Base-by-base conservation (phyloP, 2,113 vertebrate species). In the Nycticorax nycticorax region DNA sequence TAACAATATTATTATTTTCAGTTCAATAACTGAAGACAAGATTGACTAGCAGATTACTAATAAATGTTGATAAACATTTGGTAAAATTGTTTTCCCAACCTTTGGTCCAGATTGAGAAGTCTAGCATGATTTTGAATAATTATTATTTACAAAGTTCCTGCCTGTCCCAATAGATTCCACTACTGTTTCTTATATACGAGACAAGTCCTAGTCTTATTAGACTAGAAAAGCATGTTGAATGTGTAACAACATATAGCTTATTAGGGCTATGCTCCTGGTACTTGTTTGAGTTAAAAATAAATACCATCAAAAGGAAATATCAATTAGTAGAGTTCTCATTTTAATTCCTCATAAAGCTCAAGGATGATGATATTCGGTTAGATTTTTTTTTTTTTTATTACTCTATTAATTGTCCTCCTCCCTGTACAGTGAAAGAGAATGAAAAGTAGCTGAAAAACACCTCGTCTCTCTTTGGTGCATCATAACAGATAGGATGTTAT, bases 241-340 rank as follows among this genome's bases (percentile, higher is more conserved):
- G 4, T 59, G 16, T 37, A 43, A 75, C 11, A 71, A 12, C 4
- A 2, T 59, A 19, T 6, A 39, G 16, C 0, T 1, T 56, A 37
- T 67, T 59, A 59, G 4, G 57, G 14, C 10, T 55, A 37, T 16
- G 8, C 4, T 83, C 6, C 30, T 50, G 10, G 5, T 28, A 23
- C 21, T 26, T 28, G 4, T 43, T 60, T 59, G 10, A 35, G 32
- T 30, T 52, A 68, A 66, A 91, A 63, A 67, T 48, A 75, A 71
- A 67, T 63, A 35, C 5, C 4, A 55, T 75, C 3, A 19, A 11
- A 71, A 39, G 35, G 85, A 71, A 68, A 72, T 16, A 13, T 5
- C 45, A 57, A 74, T 27, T 20, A 71, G 5, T 41, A 48, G 55
- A 8, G 1, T 48, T 77, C 37, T 82, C 60, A 39, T 41, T 88